phyloP scores from a whole-genome alignment of 2,113 vertebrate species.

The Microtus pennsylvanicus region DNA sequence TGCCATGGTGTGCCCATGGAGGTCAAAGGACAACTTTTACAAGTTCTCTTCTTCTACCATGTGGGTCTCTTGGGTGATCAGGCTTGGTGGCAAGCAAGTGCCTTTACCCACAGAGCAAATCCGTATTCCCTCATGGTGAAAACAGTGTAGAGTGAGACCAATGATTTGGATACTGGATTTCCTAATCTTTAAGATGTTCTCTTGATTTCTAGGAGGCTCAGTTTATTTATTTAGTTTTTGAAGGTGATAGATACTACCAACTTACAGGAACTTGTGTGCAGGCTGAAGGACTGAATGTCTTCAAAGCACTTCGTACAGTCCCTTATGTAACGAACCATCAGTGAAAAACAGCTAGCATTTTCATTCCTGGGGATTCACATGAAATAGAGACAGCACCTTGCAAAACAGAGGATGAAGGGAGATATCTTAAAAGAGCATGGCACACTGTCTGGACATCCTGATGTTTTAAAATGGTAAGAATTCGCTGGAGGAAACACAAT shows the following conservation, averaged over 20 bases:
- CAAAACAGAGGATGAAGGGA: background rate
- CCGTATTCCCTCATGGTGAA: background rate
- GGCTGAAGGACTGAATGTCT: background rate
- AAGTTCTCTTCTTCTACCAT: background rate
- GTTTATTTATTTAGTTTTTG: background rate
- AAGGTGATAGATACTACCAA: background rate
- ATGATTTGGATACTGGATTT: background rate
- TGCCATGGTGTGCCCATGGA: background rate
- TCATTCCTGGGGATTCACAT: background rate
- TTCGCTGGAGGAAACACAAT: constrained; percentile 5
- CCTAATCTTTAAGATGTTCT: background rate
- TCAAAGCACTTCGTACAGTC: background rate
- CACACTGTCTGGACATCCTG: background rate
- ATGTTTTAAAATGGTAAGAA: constrained; percentile 33
- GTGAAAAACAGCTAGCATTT: background rate
- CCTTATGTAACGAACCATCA: background rate
- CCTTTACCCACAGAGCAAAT: background rate
- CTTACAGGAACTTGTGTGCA: background rate
- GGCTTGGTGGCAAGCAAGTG: background rate
- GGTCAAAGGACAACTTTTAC: background rate
- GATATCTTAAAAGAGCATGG: background rate
- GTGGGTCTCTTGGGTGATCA: background rate
- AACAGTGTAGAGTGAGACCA: background rate
- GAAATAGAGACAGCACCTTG: background rate
- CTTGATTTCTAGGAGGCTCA: background rate